A percentile compares a stretch with the other conserved stretches of the same genome.
These are phyloP conservation scores for Peromyscus eremicus DNA, from an alignment of 2,797 vertebrate species.

Conservation along the genomic window DNA sequence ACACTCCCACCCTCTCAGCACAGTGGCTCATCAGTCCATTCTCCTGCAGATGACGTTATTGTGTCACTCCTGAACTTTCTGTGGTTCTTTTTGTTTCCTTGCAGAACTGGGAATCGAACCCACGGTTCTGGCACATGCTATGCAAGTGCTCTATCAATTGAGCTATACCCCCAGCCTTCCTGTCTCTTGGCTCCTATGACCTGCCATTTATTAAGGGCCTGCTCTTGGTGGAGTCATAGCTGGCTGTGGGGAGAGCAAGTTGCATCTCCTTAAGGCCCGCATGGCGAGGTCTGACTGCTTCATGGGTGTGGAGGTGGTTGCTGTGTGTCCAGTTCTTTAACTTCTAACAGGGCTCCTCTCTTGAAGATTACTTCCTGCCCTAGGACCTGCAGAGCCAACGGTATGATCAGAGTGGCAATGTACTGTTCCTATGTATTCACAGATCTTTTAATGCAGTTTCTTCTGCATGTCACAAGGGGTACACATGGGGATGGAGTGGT, in stretches of 20 bases:
- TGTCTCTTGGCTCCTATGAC: not conserved
- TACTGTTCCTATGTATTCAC: too few relatives aligned
- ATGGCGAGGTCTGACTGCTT: too few relatives aligned
- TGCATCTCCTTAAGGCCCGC: not conserved
- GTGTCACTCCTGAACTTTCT: not conserved
- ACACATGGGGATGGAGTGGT: not conserved
- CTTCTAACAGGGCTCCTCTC: not conserved
- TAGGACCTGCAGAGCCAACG: not conserved
- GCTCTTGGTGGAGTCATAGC: too few relatives aligned
- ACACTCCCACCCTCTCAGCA: not conserved
- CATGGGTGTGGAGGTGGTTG: not conserved
- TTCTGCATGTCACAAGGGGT: not conserved
- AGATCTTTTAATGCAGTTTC: not conserved
- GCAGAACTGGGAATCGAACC: not conserved
- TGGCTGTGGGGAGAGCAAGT: not conserved
- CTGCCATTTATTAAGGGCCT: not conserved
- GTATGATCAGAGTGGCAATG: not conserved
- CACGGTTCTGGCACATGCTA: not conserved
- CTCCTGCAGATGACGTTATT: not conserved
- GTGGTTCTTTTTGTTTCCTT: not conserved
- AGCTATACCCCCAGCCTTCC: not conserved
- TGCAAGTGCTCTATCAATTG: not conserved
- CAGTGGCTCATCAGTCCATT: not conserved
- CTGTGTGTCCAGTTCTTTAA: not conserved
- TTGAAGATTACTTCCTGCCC: not conserved